These are phyloP conservation scores for Calcarius lapponicus DNA, from an alignment of 2,797 vertebrate species.

Conservation along the genomic window DNA sequence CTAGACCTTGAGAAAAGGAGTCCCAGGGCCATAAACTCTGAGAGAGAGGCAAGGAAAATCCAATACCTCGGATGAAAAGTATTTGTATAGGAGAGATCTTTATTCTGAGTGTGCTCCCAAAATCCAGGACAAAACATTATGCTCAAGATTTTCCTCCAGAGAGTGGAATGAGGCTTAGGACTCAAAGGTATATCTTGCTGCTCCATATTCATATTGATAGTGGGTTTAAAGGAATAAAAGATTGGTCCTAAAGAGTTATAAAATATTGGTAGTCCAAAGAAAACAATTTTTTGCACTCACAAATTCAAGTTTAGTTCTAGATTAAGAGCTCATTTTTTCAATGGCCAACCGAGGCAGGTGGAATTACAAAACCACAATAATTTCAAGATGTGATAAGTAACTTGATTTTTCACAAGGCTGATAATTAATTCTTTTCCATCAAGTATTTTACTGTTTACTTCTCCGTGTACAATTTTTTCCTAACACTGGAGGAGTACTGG, in stretches of 20 bases:
- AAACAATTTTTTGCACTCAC: neutral
- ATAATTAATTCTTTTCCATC: neutral
- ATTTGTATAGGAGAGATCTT: neutral
- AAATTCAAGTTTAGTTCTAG: neutral
- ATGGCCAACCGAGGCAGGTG: neutral
- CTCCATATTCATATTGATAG: neutral
- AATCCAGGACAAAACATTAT: neutral
- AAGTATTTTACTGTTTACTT: neutral
- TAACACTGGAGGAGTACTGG: neutral
- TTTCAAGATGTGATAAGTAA: neutral
- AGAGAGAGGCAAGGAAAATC: slow-evolving; percentile 10
- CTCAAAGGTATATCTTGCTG: neutral
- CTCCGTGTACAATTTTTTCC: neutral
- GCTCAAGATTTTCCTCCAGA: neutral
- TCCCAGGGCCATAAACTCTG: slow-evolving; percentile 5
- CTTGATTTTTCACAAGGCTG: neutral
- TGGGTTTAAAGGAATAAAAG: neutral
- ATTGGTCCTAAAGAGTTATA: neutral
- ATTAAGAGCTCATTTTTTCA: neutral
- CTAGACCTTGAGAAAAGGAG: slow-evolving; percentile 35
- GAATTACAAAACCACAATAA: neutral
- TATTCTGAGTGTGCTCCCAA: neutral
- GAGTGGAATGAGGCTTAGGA: neutral
- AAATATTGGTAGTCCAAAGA: neutral
- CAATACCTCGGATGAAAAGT: neutral